These are phyloP conservation scores for Manacus vitellinus DNA, from an alignment of 2,113 vertebrate species.

Conservation along the genomic window DNA sequence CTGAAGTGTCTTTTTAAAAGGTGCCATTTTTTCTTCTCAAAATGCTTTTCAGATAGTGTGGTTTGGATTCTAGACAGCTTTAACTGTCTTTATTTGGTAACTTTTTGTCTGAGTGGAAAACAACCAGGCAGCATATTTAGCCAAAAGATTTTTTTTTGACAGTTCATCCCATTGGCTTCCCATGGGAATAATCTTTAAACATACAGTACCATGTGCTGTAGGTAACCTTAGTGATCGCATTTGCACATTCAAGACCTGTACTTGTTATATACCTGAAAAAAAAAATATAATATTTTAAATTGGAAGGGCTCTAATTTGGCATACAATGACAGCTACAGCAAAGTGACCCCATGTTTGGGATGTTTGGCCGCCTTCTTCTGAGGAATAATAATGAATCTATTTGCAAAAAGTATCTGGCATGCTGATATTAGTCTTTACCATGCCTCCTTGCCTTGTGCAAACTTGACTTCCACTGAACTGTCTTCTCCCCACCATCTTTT, in stretches of 20 bases:
- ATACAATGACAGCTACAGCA: neutral
- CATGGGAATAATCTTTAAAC: neutral
- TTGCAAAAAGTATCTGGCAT: neutral
- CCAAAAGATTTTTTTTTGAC: neutral
- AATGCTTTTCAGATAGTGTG: neutral
- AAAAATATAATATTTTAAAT: neutral
- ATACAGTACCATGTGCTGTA: neutral
- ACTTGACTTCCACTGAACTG: neutral
- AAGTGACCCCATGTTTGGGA: neutral
- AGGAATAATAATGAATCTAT: conserved; percentile 1
- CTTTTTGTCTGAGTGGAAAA: neutral
- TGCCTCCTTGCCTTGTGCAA: neutral
- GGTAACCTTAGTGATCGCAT: neutral
- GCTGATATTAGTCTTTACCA: neutral
- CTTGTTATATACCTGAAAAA: neutral
- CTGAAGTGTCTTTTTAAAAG: neutral
- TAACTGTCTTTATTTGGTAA: neutral
- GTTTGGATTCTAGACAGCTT: neutral
- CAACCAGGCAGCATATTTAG: neutral
- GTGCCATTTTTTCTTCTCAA: neutral
- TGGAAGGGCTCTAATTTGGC: neutral
- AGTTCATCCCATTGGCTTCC: neutral
- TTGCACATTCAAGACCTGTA: neutral
- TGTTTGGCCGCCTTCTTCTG: neutral
- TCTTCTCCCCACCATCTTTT: neutral